Base-by-base conservation (phyloP, 2,888 invertebrate species). In the Halocaridina rubra region DNA sequence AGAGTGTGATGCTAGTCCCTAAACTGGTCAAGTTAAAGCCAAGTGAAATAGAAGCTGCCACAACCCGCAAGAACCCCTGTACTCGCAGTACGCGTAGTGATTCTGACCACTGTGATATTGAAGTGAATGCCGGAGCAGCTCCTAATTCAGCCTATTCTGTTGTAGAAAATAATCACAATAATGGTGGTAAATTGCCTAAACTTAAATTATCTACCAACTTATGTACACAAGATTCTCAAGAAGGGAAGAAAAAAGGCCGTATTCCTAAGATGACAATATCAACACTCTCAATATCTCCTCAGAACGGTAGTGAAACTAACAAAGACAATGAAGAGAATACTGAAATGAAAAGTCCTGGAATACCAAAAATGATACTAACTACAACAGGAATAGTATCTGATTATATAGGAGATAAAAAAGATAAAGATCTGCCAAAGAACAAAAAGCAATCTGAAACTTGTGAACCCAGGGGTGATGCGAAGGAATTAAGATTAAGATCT, bases 251-350 rank as follows among this genome's bases (percentile, higher is more conserved):
- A n/a, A 86, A 82, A 53, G 86, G 86, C 24, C 79, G 82, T 33
- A 93, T 94, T 89, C 94, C 94, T 2, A 94, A 93, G 90, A 91
- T 94, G 32, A 93, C 94, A 27, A 92, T 86, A 67, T 86, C 85
- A 5, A 81, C 85, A 13, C 53, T 79, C 19, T 80, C 75, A 67
- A 46, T 79, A 33, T 64, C 94, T 89, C 91, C 94, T 61, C 93
- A 93, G 87, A 93, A 93, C 0, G n/a, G n/a, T n/a, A 93, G 92
- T 89, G 94, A 94, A 90, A 93, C 93, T 87, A 91, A 92, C 19
- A 93, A 91, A 76, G 82, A 86, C 39, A 53, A 30, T 59, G 39
- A 67, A 72, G 74, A 78, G 22, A 33, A 33, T 57, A 61, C 74
- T 53, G 84, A 84, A 30, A 22, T 29, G 27, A 84, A 75, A 75